Percentiles rank a stretch among this genome's conserved stretches.
These are phyloP conservation scores for Bradypodion pumilum DNA, from an alignment of 2,797 vertebrate genomes.

Conservation along the genomic window DNA sequence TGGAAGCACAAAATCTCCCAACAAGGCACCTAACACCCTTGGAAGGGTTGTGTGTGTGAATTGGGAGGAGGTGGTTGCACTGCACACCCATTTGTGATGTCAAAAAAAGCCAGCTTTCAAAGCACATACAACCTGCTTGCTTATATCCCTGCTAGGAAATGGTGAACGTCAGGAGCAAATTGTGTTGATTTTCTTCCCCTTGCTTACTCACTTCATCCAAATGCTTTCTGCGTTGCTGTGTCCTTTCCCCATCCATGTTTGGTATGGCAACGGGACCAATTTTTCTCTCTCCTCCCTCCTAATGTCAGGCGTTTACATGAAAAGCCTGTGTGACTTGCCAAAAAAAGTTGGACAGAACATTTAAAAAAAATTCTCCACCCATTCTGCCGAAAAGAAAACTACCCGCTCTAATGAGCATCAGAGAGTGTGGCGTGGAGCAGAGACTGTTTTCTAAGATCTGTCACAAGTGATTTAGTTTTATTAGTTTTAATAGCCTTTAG, in stretches of 20 bases:
- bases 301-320: conserved; percentile 72
- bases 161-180: conserved; percentile 62
- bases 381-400: conserved; percentile 72
- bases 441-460: conserved; percentile 79
- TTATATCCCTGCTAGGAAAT: conserved; percentile 68
- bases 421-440: conserved; percentile 68
- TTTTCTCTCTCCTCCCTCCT: conserved; percentile 61
- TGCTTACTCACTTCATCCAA: conserved; percentile 60
- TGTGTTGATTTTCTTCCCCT: conserved; percentile 63
- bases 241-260: conserved; percentile 59
- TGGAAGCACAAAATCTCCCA: background rate
- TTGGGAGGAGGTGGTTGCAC: background rate
- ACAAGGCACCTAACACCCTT: background rate
- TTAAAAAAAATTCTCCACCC: conserved; percentile 69
- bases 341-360: conserved; percentile 69
- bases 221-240: conserved; percentile 65
- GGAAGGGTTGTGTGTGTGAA: conserved; percentile 4
- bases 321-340: conserved; percentile 72
- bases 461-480: conserved; percentile 83
- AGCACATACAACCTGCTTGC: conserved; percentile 67
- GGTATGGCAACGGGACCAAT: conserved; percentile 62
- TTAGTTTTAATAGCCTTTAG: conserved; percentile 81
- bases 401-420: conserved; percentile 77
- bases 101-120: conserved; percentile 40
- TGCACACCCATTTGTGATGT: conserved; percentile 53